Evolutionary conservation across 2,797 vertebrate species (phyloP), one percentile per base, ranked within the genome.

Genomic region (Sorex maritimensis): DNA sequence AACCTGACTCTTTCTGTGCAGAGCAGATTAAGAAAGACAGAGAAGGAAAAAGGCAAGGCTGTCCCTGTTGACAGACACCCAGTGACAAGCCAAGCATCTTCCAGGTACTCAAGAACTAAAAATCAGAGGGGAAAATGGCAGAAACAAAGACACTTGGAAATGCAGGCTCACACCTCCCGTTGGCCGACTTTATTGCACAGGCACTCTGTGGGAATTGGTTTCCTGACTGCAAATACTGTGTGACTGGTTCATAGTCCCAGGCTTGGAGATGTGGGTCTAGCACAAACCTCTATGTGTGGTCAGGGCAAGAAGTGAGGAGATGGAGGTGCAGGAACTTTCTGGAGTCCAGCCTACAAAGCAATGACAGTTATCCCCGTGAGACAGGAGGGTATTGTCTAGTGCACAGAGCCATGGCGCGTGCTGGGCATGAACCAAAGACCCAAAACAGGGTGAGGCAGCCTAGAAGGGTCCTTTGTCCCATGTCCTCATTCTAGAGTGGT

Each of bases 1-100:
- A n/a, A 81, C 81, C 7, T 89, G 21, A 6, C 83, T 88, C 7
- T 83, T 81, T 74, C 78, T 67, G 69, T 13, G 6, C 73, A 77
- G 21, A 88, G 6, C 58, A 81, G 34, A 30, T 67, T 46, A 75
- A 65, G 61, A 73, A 89, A 84, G 49, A 61, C 68, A 72, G 23
- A 75, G 88, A 71, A 75, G 69, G 34, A 65, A 67, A 85, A 84
- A 34, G 7, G 49, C 49, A 52, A 52, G 11, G 49, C 49, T 52
- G 6, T 52, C 10, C 49, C 9, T 79, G 24, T 13, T 41, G 4
- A 72, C 12, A 73, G 65, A 84, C 95, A 61, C n/a, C 21, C 34
- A 73, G 30, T 38, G 82, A 86, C 15, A 91, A 63, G 44, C 26
- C 15, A 91, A 63, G 44, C 26, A 26, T 28, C 19, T 58, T 78